A percentile compares a stretch with the other conserved stretches of the same genome.
These are phyloP conservation scores for Ranitomeya variabilis DNA, from an alignment of 2,113 vertebrate genomes.

Conservation along the genomic window DNA sequence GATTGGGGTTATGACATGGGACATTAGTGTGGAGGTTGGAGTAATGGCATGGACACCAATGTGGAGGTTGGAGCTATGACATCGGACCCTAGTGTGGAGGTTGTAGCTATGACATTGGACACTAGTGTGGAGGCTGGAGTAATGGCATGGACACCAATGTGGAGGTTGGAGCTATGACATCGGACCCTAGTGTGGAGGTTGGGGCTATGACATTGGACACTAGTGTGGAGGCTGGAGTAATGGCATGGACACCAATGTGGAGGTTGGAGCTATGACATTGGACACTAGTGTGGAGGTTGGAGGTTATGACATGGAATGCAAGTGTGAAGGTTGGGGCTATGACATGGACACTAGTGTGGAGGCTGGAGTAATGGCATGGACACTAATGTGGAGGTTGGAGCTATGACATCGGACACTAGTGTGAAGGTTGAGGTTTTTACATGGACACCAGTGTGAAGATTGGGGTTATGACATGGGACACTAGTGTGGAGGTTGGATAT, in stretches of 20 bases:
- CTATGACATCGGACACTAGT: not conserved
- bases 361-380: too few species aligned
- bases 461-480: not conserved
- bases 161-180: not conserved
- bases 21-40: not conserved
- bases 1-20: not conserved
- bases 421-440: not conserved
- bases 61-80: too few species aligned
- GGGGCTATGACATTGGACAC: too few species aligned
- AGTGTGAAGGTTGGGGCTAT: too few species aligned
- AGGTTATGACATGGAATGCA: not conserved
- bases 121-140: not conserved
- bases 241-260: too few species aligned
- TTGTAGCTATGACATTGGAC: too few species aligned
- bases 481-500: not conserved
- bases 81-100: too few species aligned
- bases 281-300: not conserved
- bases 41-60: too few species aligned
- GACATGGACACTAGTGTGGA: too few species aligned
- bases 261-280: too few species aligned
- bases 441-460: not conserved
- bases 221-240: too few species aligned
- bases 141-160: too few species aligned
- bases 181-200: not conserved
- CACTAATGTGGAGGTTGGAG: not conserved